phyloP scores from a whole-genome alignment of 2,797 vertebrate genomes.

The Sebastes taczanowskii region DNA sequence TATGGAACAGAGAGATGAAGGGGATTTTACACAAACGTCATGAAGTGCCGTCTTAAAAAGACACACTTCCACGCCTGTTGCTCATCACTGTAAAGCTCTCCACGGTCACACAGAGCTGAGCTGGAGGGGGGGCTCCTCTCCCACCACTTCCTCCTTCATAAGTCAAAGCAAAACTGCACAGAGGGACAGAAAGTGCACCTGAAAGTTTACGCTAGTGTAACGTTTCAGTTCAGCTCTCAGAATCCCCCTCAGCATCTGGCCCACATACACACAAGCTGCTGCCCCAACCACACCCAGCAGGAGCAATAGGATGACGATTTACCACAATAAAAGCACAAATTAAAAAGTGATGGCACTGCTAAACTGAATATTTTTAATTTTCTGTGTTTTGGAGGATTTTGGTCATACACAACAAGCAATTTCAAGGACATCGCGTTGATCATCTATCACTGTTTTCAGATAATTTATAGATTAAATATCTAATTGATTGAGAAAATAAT shows the following conservation, averaged over 20 bases:
- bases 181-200: conserved; percentile 41
- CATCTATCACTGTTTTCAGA: neutral
- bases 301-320: neutral
- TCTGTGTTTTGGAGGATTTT: neutral
- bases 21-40: conserved; percentile 17
- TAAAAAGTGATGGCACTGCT: neutral
- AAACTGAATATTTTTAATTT: neutral
- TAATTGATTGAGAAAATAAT: neutral
- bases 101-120: neutral
- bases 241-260: conserved; percentile 25
- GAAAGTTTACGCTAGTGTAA: conserved; percentile 34
- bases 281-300: neutral
- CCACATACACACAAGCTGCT: neutral
- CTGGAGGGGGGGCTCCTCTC: neutral
- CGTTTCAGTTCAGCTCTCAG: conserved; percentile 34
- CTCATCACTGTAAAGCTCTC: neutral
- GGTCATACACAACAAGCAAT: neutral
- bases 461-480: neutral
- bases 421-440: neutral
- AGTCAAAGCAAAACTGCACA: conserved; percentile 7
- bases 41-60: neutral
- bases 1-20: neutral
- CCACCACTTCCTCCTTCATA: conserved; percentile 14
- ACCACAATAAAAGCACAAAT: neutral
- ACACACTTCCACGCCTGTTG: neutral